These are phyloP conservation scores for Hafferia zeledoni DNA, from an alignment of 2,797 vertebrate species.

Conservation along the genomic window DNA sequence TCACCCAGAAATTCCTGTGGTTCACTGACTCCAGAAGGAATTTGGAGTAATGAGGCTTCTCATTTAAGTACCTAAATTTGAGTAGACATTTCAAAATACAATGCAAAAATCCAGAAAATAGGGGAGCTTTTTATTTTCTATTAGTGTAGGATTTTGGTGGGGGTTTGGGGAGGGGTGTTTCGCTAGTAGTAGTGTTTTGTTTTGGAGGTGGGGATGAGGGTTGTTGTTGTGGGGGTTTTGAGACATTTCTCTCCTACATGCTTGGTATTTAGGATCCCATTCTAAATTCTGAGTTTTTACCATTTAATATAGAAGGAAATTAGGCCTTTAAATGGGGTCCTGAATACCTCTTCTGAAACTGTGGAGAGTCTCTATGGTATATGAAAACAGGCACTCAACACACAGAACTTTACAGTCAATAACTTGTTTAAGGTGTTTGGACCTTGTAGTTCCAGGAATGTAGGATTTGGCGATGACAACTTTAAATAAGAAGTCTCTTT, in stretches of 20 bases:
- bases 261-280: background rate
- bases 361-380: background rate
- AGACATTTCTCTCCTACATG: background rate
- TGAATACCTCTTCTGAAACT: background rate
- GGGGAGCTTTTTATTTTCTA: rapidly evolving
- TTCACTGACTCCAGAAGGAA: background rate
- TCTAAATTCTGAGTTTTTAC: background rate
- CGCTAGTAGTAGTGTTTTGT: background rate
- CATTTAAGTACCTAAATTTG: background rate
- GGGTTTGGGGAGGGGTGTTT: too few relatives aligned
- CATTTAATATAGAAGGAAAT: background rate
- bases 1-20: background rate
- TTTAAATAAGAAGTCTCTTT: background rate
- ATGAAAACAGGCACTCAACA: background rate
- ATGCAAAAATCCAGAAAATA: background rate
- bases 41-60: background rate
- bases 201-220: background rate
- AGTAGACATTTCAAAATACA: background rate
- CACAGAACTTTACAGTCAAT: background rate
- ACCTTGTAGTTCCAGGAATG: background rate
- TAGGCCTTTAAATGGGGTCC: background rate
- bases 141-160: background rate
- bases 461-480: background rate
- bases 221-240: background rate
- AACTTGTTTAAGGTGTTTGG: background rate